Evolutionary conservation across 1,140 invertebrate species (phyloP), one percentile per base, ranked within the genome.

Genomic region (Pachypsylla venusta): DNA sequence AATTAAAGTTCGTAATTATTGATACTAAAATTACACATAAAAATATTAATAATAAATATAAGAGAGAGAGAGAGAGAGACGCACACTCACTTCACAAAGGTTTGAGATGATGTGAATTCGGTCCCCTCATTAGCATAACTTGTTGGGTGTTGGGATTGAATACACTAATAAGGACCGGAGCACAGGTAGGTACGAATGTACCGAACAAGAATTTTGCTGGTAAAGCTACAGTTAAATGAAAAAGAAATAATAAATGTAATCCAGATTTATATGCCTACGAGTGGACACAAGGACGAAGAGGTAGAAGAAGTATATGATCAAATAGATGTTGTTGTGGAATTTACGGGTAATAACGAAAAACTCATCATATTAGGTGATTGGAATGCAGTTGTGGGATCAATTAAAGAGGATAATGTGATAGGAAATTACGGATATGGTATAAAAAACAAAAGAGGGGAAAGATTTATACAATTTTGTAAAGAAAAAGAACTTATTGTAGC

Each of bases 251-350:
- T 48, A 48, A 59, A n/a, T n/a, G 53, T 53, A 26, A 54, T 59
- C 2, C 57, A 59, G 28, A 16, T 58, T 48, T 54, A 59, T n/a
- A 57, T 57, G 25, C 56, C 16, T 24, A 42, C 35, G n/a, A 40
- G 14, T 25, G 28, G 35, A n/a, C 40, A 48, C 25, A 42, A 39
- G 14, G 57, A 42, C 42, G 57, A 58, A 40, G 39, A 40, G 24
- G 25, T 58, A 24, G 5, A 58, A 53, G 10, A 58, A 58, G 42
- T 40, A 5, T 53, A 58, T 53, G 39, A 58, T 14, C 56, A 58
- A 58, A 58, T 58, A 39, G 42, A 22, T 40, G 57, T 40, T 14
- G 24, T 58, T 20, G 22, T 40, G 27, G 57, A 58, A 24, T 19
- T 58, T 19, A 48, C 39, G 22, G 25, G 14, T 12, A 19, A 27